Conservation (phyloP, 2,797 vertebrate genomes). For the Sebastes itinus region DNA sequence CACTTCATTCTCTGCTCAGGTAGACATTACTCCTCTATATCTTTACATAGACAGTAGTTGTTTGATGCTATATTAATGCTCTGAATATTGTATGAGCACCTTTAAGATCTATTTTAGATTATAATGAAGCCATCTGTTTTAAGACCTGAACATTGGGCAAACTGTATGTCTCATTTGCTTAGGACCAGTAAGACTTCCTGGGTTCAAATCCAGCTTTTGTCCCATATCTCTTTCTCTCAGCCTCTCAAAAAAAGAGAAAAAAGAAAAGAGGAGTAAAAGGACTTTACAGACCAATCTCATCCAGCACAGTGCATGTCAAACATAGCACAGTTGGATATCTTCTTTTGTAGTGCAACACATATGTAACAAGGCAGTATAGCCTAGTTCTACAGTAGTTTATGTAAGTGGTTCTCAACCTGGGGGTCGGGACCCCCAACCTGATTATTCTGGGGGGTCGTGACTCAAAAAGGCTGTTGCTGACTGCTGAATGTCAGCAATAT, state of each 20-base stretch:
- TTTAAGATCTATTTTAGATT: not conserved
- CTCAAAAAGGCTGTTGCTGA: not conserved
- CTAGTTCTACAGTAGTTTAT: not conserved
- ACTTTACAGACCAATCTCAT: not conserved
- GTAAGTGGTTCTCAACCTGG: not conserved
- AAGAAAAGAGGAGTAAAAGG: not conserved
- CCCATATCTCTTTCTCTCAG: not conserved
- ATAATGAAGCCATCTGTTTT: not conserved
- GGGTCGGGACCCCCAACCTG: not conserved
- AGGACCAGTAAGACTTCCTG: not conserved
- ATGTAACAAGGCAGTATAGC: not conserved
- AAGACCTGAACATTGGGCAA: not conserved
- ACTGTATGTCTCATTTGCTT: not conserved
- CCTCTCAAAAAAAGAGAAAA: not conserved
- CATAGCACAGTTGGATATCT: not conserved
- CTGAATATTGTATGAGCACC: not conserved
- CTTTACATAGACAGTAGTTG: not conserved
- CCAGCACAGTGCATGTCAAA: not conserved
- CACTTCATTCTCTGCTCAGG: not conserved
- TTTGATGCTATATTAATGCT: not conserved
- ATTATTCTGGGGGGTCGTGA: not conserved
- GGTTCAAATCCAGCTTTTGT: not conserved
- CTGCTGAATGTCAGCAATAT: not conserved
- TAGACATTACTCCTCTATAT: not conserved
- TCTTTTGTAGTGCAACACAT: not conserved